A percentile compares a stretch with the other conserved stretches of the same genome.
phyloP scores from a whole-genome alignment of 2,888 invertebrate genomes.

The Acanthoscelides obtectus region DNA sequence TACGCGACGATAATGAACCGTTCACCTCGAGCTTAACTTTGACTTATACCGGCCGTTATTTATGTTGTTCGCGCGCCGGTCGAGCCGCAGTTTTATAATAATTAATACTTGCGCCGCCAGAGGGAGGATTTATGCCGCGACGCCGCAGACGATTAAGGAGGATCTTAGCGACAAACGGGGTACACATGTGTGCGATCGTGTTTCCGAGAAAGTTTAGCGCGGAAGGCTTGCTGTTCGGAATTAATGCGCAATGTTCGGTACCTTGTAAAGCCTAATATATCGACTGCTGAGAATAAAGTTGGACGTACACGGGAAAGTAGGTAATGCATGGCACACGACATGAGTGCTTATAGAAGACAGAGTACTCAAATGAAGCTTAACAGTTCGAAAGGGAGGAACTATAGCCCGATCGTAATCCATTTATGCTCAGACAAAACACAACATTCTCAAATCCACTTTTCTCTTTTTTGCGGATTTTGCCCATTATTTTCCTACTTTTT shows the following conservation, averaged over 20 bases:
- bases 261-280: not conserved
- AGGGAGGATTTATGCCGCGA: not conserved
- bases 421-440: too few species aligned
- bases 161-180: not conserved
- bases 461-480: too few species aligned
- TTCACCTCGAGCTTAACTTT: constrained; percentile 32
- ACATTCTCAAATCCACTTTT: too few species aligned
- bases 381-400: too few species aligned
- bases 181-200: not conserved
- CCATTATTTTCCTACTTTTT: too few species aligned
- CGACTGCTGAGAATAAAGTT: too few species aligned
- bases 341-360: too few species aligned
- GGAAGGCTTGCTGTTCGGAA: not conserved
- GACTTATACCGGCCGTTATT: constrained; percentile 23
- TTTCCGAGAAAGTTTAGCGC: not conserved
- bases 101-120: not conserved
- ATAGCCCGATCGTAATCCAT: too few species aligned
- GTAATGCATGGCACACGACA: too few species aligned
- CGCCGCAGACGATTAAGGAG: not conserved
- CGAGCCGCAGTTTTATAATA: constrained; percentile 20
- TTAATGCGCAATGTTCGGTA: not conserved
- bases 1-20: constrained; percentile 34
- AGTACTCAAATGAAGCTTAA: too few species aligned
- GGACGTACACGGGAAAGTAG: too few species aligned
- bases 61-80: constrained; percentile 8